A percentile compares a stretch with the other conserved stretches of the same genome.
Conservation (phyloP, 2,113 vertebrate species). For the Oryzias melastigma region DNA sequence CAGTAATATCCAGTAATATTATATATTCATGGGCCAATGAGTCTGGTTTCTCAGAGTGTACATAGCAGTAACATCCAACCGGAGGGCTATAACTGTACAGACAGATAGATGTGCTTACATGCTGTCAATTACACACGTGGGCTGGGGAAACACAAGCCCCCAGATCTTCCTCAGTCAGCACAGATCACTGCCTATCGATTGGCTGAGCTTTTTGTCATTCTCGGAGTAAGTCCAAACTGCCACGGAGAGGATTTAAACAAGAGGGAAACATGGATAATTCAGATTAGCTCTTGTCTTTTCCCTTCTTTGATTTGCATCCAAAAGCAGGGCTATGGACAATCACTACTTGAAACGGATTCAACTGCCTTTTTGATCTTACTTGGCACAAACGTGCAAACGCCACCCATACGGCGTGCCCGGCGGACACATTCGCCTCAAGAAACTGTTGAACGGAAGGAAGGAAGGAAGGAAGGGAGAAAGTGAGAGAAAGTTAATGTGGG, state of each 20-base stretch:
- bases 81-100: neutral
- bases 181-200: slow-evolving; percentile 48
- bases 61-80: slow-evolving; percentile 3
- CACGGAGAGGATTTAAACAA: slow-evolving; percentile 36
- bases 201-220: slow-evolving; percentile 55
- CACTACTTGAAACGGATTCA: slow-evolving; percentile 57
- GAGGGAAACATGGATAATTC: slow-evolving; percentile 48
- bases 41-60: too few species aligned
- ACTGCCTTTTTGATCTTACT: slow-evolving; percentile 53
- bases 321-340: slow-evolving; percentile 50
- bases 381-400: slow-evolving; percentile 50
- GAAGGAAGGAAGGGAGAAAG: neutral
- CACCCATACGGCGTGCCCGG: slow-evolving; percentile 44
- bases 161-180: slow-evolving; percentile 30
- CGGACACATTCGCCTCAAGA: slow-evolving; percentile 36
- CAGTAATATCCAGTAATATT: too few species aligned
- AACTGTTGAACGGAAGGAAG: slow-evolving; percentile 20
- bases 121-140: slow-evolving; percentile 23
- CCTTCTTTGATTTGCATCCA: slow-evolving; percentile 64
- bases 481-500: neutral
- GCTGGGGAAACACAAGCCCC: slow-evolving; percentile 7
- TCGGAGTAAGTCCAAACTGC: slow-evolving; percentile 43
- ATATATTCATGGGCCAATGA: too few species aligned
- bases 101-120: neutral
- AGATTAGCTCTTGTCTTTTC: slow-evolving; percentile 51